Evolutionary conservation across 2,797 vertebrate genomes (phyloP).

Genomic region (Acanthiza pusilla): DNA sequence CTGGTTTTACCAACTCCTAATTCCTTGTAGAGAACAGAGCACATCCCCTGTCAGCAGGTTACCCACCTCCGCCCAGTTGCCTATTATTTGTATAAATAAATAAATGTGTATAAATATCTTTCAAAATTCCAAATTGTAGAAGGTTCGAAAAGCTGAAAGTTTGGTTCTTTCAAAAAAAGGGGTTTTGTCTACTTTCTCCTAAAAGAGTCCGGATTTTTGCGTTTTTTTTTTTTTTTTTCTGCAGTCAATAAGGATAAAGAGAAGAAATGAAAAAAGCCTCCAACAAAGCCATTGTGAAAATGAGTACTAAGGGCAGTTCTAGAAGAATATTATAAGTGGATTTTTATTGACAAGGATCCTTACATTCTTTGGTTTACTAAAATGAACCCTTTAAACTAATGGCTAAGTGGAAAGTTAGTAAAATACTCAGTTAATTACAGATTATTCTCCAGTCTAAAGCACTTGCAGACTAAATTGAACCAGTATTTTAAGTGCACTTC

Average conservation of each 20-base stretch:
- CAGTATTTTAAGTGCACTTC: neutral
- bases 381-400: neutral
- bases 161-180: neutral
- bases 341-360: conserved; percentile 10
- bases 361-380: neutral
- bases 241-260: neutral
- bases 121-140: neutral
- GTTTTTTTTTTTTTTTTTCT: neutral
- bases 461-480: neutral
- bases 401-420: neutral
- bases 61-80: neutral
- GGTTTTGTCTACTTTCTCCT: neutral
- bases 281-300: neutral
- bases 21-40: neutral
- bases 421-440: neutral
- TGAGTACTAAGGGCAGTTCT: neutral
- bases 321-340: neutral
- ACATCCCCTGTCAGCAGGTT: neutral
- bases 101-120: neutral
- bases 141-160: neutral
- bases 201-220: neutral
- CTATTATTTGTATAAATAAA: neutral
- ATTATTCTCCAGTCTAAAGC: neutral
- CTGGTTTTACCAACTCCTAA: neutral
- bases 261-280: neutral